Percentiles rank a stretch among this genome's conserved stretches.
These are phyloP conservation scores for Drosophila parvula DNA, from an alignment of 1,140 invertebrate species.

Conservation along the genomic window DNA sequence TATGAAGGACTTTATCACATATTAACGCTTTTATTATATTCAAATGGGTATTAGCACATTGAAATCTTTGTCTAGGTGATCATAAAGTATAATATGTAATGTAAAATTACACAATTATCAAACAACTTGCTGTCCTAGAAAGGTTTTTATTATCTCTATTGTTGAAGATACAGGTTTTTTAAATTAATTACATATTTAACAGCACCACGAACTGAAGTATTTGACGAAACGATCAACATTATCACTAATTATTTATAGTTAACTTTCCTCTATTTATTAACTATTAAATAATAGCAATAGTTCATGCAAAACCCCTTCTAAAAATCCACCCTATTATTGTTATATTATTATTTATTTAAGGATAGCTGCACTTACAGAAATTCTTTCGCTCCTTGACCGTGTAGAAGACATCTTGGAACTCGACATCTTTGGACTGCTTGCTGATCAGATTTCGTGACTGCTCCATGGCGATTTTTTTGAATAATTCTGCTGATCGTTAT, in stretches of 20 bases:
- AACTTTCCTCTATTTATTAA: background rate
- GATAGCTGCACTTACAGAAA: conserved; percentile 63
- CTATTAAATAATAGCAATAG: background rate
- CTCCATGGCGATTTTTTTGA: conserved; percentile 59
- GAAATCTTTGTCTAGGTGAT: background rate
- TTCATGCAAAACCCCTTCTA: background rate
- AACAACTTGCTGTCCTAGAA: background rate
- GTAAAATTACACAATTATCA: background rate
- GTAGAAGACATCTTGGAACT: conserved; percentile 82
- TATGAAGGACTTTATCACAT: too few relatives aligned
- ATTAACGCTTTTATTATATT: background rate
- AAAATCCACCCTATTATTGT: background rate
- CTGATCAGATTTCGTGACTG: conserved; percentile 53
- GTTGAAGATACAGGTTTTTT: background rate
- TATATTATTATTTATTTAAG: background rate
- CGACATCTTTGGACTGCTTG: conserved; percentile 80
- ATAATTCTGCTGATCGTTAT: conserved; percentile 39
- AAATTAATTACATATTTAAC: background rate
- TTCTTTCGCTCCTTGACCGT: conserved; percentile 71
- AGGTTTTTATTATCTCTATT: background rate
- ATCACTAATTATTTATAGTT: rapidly evolving
- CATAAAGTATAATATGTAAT: background rate
- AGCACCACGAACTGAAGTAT: background rate
- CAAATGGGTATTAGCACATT: conserved; percentile 9
- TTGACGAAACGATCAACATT: too few relatives aligned